phyloP scores from a whole-genome alignment of 1,140 invertebrate genomes.

The Drosophila lowei region DNA sequence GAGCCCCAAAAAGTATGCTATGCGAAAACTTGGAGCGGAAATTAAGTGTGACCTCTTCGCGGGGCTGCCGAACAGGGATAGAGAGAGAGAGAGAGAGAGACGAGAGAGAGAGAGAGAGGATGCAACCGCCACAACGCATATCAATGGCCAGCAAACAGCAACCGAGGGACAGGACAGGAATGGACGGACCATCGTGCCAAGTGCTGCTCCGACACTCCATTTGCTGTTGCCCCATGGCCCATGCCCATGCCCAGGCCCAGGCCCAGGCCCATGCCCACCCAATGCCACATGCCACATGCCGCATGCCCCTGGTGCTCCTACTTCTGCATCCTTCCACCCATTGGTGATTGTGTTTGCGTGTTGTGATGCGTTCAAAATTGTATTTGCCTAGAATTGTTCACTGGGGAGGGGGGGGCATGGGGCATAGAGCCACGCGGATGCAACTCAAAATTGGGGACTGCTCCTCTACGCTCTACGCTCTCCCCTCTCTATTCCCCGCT shows the following conservation, averaged over 20 bases:
- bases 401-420: background rate
- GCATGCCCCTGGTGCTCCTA: background rate
- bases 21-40: constrained; percentile 69
- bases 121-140: constrained; percentile 54
- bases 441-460: constrained; percentile 48
- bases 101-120: background rate
- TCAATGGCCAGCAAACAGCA: constrained; percentile 43
- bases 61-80: constrained; percentile 51
- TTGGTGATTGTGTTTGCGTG: constrained; percentile 78
- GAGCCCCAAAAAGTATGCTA: constrained; percentile 70
- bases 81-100: no score
- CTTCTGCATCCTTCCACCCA: constrained; percentile 10
- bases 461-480: no score
- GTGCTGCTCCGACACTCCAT: constrained; percentile 70
- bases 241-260: background rate
- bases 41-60: constrained; percentile 80
- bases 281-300: background rate
- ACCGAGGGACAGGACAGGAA: background rate
- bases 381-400: constrained; percentile 73
- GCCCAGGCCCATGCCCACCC: constrained; percentile 1
- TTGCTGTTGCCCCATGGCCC: constrained; percentile 49
- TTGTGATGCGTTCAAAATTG: constrained; percentile 80
- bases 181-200: constrained; percentile 51
- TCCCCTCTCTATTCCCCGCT: no score
- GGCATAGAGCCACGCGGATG: constrained; percentile 31